A percentile compares a stretch with the other conserved stretches of the same genome.
These are phyloP conservation scores for Grapholita molesta DNA, from an alignment of 1,140 invertebrate species.

Conservation along the genomic window DNA sequence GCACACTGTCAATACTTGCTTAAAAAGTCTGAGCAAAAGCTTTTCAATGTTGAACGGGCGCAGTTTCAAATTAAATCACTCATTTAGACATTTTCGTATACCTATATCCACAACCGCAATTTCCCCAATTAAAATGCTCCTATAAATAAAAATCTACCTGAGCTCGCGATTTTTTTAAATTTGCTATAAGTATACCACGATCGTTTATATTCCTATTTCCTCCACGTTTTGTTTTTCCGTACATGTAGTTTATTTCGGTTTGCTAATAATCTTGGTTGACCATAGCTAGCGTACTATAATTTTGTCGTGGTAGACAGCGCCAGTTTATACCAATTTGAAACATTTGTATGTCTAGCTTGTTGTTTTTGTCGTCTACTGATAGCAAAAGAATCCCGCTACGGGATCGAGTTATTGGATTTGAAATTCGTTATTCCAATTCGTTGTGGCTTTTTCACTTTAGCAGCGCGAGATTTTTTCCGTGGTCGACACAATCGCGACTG, in stretches of 20 bases:
- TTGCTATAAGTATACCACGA: not conserved
- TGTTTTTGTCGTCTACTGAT: not conserved
- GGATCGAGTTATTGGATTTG: conserved; percentile 56
- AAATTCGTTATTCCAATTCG: conserved; percentile 58
- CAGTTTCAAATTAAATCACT: not conserved
- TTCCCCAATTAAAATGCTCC: not conserved
- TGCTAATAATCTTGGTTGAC: not conserved
- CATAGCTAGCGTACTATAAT: not conserved
- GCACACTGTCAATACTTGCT: not conserved
- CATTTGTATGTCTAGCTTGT: not conserved
- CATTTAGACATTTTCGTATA: not conserved
- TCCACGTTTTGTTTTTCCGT: not conserved
- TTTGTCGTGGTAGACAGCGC: not conserved
- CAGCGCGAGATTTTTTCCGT: conserved; percentile 48
- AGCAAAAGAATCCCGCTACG: conserved; percentile 38
- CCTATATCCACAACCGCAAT: not conserved
- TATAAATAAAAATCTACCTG: not conserved
- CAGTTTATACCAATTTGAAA: not conserved
- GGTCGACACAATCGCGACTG: conserved; percentile 30
- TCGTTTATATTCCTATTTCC: not conserved
- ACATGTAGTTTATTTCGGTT: not conserved
- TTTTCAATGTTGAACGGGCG: not conserved
- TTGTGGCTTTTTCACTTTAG: conserved; percentile 50
- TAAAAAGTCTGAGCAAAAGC: not conserved
- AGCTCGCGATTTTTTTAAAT: not conserved